Evolutionary conservation across 2,888 invertebrate genomes (phyloP), one percentile per base, ranked within the genome.

Genomic region (Leptinotarsa juncta): DNA sequence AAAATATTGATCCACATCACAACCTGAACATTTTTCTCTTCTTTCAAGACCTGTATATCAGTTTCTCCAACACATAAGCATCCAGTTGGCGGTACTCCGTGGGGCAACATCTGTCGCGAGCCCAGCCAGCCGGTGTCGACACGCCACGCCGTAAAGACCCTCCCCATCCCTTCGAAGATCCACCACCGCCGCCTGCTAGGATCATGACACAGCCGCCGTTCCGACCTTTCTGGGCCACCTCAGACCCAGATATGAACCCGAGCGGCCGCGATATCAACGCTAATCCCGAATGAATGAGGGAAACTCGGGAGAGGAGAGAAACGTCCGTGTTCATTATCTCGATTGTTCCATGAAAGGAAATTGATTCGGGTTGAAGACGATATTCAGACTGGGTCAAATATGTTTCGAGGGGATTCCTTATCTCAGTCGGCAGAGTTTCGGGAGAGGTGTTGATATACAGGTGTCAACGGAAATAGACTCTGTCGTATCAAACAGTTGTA

Each of bases 71-170:
- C 26, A 26, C 60, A 60, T 20, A 62, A 62, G 62, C n/a, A 62
- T 62, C 32, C 12, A 62, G 57, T 23, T 15, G 57, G 62, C 62
- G 15, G 32, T 42, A n/a, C 32, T 62, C n/a, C 62, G 26, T 42
- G 4, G 62, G 62, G 70, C 76, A 83, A 82, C 83, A 83, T 82
- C 82, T 83, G 83, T 83, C 82, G 83, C 81, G 77, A 76, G 80
- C 76, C 72, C 77, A 71, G 78, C 79, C 84, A 83, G 81, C 82
- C 83, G 84, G 81, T 82, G 84, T 84, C 83, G 83, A 84, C 83
- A 62, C 57, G 57, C 62, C 42, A 83, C 77, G 81, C 81, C 82
- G 82, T 82, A 83, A 83, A 84, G 83, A 83, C 83, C 81, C 82
- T 81, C 80, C 77, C 80, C 82, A 74, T 79, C 77, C 72, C 77